Evolutionary conservation across 1,140 invertebrate species (phyloP), one percentile per base, ranked within the genome.

Genomic region (Sycobia sp.): DNA sequence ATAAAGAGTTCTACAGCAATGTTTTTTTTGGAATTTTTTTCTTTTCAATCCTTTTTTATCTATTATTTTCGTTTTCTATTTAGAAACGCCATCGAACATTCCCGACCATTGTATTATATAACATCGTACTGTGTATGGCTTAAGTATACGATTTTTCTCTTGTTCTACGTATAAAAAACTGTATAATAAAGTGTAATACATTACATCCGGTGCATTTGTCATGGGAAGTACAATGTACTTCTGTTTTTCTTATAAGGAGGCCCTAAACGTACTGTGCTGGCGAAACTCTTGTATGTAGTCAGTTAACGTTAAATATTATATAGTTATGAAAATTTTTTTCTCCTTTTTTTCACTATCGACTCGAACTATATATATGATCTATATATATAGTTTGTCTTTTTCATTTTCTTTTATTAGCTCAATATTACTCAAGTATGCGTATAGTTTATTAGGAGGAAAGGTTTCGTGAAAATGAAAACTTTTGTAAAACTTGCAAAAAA

Each of bases 121-220:
- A n/a, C n/a, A n/a, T n/a, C n/a, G 10, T 18, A 18, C 2, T 8
- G 14, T 16, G 16, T 39, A 29, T 8, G 22, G 29, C 25, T 14
- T 39, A 36, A 32, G 10, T 54, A 32, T 10, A n/a, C 0, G 25
- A 22, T 18, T 58, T 4, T 16, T 8, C 13, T 36, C 16, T 53
- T 61, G n/a, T 39, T 23, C 50, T 67, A 65, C 51, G 41, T 68
- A 67, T 65, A 68, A 70, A 68, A 67, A 64, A 62, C 39, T 11
- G 29, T 25, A 53, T 49, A 3, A 44, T 51, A 43, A 44, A 60
- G 18, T 61, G 20, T 27, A 51, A 43, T 34, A 61, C 38, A 53
- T 53, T 9, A 16, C 32, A 14, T 43, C n/a, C 2, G 13, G 32
- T 57, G 43, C 43, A 57, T 57, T 16, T 29, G n/a, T 38, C 13